phyloP scores from a whole-genome alignment of 2,797 vertebrate species.

The Cyprinella venusta region DNA sequence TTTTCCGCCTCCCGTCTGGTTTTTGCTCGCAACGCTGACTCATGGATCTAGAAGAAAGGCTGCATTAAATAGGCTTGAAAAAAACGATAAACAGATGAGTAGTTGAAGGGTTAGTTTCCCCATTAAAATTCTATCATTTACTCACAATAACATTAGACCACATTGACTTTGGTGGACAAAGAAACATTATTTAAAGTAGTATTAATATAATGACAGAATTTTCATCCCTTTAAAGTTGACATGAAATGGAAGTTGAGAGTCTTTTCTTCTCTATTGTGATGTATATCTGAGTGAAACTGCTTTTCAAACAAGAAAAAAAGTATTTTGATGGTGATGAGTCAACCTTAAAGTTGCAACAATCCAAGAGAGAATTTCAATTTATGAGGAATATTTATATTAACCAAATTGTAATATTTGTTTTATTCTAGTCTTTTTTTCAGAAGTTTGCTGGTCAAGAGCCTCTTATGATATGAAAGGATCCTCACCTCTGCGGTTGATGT shows the following conservation, averaged over 20 bases:
- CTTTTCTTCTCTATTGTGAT: neutral
- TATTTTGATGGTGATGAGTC: neutral
- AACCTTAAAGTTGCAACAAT: neutral
- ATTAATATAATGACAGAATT: neutral
- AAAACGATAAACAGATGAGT: neutral
- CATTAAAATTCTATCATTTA: no score
- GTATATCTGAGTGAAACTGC: neutral
- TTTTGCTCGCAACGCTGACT: slow-evolving; percentile 91
- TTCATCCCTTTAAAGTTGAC: neutral
- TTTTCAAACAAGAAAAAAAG: neutral
- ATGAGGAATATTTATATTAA: neutral
- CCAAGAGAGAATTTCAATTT: neutral
- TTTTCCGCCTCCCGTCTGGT: slow-evolving; percentile 88
- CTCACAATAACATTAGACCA: neutral
- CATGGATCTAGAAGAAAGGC: slow-evolving; percentile 82
- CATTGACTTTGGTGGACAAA: neutral
- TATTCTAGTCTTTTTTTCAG: neutral
- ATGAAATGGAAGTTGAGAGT: neutral
- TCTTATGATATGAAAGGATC: neutral
- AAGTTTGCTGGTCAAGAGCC: neutral
- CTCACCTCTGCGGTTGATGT: slow-evolving; percentile 86
- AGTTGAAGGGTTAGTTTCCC: neutral
- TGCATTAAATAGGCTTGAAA: slow-evolving; percentile 2
- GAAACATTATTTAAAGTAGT: neutral
- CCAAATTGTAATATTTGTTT: no score